A percentile compares a stretch with the other conserved stretches of the same genome.
Evolutionary conservation across 2,888 invertebrate species (phyloP).

Genomic region (Macrophya alboannulata): DNA sequence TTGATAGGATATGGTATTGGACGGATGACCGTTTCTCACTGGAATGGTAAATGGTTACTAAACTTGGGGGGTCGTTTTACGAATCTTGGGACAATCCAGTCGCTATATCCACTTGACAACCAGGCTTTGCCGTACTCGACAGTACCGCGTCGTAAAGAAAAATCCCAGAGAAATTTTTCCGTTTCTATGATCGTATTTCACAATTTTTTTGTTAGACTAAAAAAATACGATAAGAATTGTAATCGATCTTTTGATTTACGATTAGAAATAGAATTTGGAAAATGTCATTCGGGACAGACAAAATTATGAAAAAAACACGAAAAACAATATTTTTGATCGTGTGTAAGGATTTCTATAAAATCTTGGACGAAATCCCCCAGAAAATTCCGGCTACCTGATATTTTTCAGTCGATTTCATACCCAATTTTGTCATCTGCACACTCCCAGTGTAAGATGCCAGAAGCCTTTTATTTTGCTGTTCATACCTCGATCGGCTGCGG

Average conservation of each 20-base stretch:
- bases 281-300: not conserved
- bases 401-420: not conserved
- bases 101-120: slow-evolving; percentile 30
- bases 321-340: not conserved
- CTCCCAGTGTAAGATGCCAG: slow-evolving; percentile 15
- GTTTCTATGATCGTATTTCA: not conserved
- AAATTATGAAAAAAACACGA: not conserved
- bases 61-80: slow-evolving; percentile 48
- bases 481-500: slow-evolving; percentile 15
- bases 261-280: not conserved
- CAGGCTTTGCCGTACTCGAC: slow-evolving; percentile 14
- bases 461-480: slow-evolving; percentile 33
- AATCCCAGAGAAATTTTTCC: slow-evolving; percentile 2
- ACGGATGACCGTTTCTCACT: slow-evolving; percentile 17
- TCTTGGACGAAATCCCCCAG: not conserved
- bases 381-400: not conserved
- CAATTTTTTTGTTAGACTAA: not conserved
- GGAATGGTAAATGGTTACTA: slow-evolving; percentile 40
- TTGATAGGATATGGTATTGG: slow-evolving; percentile 32
- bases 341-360: not conserved
- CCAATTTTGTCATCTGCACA: slow-evolving; percentile 4
- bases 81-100: not conserved
- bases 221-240: not conserved
- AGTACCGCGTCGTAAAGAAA: not conserved
- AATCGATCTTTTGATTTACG: not conserved